Conservation (phyloP, 2,888 invertebrate species). For the Stenodera caucasica region DNA sequence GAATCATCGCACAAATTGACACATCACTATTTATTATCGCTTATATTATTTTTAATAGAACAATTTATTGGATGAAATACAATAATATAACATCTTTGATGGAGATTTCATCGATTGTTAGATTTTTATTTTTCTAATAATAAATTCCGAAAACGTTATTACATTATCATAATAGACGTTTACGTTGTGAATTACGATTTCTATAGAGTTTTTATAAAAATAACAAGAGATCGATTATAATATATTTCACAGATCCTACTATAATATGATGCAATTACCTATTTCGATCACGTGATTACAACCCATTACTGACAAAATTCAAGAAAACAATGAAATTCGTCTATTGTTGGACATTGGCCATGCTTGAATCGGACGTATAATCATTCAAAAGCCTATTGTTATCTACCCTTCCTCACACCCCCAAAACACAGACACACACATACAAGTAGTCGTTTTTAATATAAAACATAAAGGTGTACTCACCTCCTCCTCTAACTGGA, state of each 20-base stretch:
- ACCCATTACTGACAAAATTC: constrained; percentile 10
- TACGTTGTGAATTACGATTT: neutral
- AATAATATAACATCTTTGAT: neutral
- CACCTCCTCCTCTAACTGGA: neutral
- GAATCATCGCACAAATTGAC: neutral
- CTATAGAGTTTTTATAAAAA: neutral
- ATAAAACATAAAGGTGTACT: neutral
- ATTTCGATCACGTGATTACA: constrained; percentile 9
- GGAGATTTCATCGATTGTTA: neutral
- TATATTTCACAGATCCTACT: neutral
- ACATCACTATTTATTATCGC: neutral
- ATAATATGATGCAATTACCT: neutral
- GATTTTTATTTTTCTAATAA: neutral
- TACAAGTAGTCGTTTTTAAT: neutral
- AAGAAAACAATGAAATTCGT: constrained; percentile 11
- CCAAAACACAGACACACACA: neutral
- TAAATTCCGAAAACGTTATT: neutral
- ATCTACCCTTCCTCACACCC: neutral
- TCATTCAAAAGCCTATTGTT: constrained; percentile 1
- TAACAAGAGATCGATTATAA: neutral
- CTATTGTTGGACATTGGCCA: constrained; percentile 8
- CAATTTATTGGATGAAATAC: neutral
- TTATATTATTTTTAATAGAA: neutral
- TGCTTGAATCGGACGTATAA: neutral
- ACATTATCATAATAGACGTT: neutral